These are phyloP conservation scores for Perdita meconis DNA, from an alignment of 2,888 invertebrate species.

Conservation along the genomic window DNA sequence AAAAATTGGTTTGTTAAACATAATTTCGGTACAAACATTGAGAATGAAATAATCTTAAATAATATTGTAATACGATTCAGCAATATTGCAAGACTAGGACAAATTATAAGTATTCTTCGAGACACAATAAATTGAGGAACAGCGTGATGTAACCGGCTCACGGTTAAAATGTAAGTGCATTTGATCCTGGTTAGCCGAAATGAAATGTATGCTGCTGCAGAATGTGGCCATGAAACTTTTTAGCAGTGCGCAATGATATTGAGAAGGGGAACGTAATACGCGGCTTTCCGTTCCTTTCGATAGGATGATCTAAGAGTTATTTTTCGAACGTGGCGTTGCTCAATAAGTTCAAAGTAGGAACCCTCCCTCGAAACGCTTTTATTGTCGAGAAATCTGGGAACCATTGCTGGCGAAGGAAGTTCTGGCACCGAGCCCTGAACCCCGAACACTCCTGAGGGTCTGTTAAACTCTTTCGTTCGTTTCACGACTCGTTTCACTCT, in stretches of 20 bases:
- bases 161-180: neutral
- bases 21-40: too few relatives aligned
- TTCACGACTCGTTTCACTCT: constrained; percentile 39
- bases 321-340: constrained; percentile 30
- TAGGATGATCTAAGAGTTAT: constrained; percentile 12
- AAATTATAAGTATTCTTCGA: neutral
- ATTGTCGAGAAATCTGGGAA: constrained; percentile 45
- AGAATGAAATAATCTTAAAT: too few relatives aligned
- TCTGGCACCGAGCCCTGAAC: constrained; percentile 23
- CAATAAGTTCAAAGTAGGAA: constrained; percentile 38
- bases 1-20: too few relatives aligned
- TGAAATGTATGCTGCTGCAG: neutral
- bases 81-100: neutral
- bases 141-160: neutral
- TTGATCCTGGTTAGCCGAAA: neutral
- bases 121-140: neutral
- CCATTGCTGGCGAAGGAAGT: constrained; percentile 26
- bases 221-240: neutral
- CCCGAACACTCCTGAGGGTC: constrained; percentile 16
- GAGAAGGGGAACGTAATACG: neutral
- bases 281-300: constrained; percentile 6
- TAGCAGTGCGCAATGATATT: neutral
- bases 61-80: too few relatives aligned
- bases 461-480: constrained; percentile 42
- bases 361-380: constrained; percentile 28